phyloP scores from a whole-genome alignment of 2,888 invertebrate genomes.

The Octonoba sinensis region DNA sequence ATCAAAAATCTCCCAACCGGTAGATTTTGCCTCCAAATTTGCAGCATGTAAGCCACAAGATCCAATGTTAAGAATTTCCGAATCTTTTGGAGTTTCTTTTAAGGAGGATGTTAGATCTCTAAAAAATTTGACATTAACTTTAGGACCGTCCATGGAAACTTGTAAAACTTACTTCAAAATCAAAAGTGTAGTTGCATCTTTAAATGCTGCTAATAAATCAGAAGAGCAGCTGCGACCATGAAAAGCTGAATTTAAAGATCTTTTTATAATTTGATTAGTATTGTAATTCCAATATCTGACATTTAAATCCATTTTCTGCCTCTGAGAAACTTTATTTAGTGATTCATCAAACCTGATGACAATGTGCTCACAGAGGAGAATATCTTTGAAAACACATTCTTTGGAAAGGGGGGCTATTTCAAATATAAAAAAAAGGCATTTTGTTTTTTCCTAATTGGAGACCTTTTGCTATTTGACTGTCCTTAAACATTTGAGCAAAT shows the following conservation, averaged over 20 bases:
- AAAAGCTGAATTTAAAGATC: slow-evolving; percentile 1
- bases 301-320: slow-evolving; percentile 14
- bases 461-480: background rate
- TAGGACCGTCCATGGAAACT: slow-evolving; percentile 14
- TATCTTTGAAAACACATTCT: too few relatives aligned
- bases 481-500: too few relatives aligned
- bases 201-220: too few relatives aligned
- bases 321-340: slow-evolving; percentile 10
- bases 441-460: background rate
- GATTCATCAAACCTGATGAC: slow-evolving; percentile 18
- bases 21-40: too few relatives aligned
- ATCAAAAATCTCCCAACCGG: too few relatives aligned
- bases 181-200: background rate
- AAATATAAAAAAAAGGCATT: too few relatives aligned
- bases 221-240: background rate
- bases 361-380: background rate
- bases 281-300: background rate
- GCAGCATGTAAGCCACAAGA: slow-evolving; percentile 1
- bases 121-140: slow-evolving; percentile 3
- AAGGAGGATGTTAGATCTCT: background rate
- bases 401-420: too few relatives aligned
- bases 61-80: slow-evolving; percentile 1
- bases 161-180: slow-evolving; percentile 5
- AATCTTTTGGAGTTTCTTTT: background rate
- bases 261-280: background rate